phyloP scores from a whole-genome alignment of 2,113 vertebrate species.

The Aix galericulata region DNA sequence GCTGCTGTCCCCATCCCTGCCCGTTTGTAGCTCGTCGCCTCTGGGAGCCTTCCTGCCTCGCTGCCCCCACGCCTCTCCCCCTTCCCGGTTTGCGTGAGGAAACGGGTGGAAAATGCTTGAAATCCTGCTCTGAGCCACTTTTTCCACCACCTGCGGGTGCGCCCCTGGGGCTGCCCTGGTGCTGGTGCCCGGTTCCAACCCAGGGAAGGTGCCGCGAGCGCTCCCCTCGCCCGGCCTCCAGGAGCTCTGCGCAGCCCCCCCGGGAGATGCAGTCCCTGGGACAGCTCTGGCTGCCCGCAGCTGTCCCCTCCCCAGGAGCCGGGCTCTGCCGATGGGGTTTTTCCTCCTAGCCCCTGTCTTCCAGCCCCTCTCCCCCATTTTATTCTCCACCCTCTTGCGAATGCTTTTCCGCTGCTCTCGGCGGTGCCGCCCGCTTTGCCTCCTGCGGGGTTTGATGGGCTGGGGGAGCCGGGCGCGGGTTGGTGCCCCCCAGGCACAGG shows the following conservation, averaged over 20 bases:
- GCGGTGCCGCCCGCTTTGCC: not conserved
- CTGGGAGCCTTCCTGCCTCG: constrained; percentile 5
- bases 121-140: not conserved
- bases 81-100: not conserved
- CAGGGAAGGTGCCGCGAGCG: rapidly evolving
- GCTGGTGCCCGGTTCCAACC: not conserved
- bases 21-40: not conserved
- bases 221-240: not conserved
- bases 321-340: not conserved
- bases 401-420: not conserved
- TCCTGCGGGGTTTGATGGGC: not conserved
- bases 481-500: not conserved
- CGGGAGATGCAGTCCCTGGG: not conserved
- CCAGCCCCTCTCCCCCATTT: not conserved
- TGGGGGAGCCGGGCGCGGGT: not conserved
- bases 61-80: not conserved
- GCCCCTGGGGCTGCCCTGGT: not conserved
- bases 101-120: constrained; percentile 3
- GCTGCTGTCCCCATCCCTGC: not conserved
- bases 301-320: too few species aligned
- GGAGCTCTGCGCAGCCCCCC: not conserved
- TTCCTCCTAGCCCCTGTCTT: not conserved
- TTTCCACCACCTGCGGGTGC: not conserved
- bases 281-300: not conserved
- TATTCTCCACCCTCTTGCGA: not conserved